Conservation (phyloP, 2,113 vertebrate genomes). For the Grammomys surdaster region DNA sequence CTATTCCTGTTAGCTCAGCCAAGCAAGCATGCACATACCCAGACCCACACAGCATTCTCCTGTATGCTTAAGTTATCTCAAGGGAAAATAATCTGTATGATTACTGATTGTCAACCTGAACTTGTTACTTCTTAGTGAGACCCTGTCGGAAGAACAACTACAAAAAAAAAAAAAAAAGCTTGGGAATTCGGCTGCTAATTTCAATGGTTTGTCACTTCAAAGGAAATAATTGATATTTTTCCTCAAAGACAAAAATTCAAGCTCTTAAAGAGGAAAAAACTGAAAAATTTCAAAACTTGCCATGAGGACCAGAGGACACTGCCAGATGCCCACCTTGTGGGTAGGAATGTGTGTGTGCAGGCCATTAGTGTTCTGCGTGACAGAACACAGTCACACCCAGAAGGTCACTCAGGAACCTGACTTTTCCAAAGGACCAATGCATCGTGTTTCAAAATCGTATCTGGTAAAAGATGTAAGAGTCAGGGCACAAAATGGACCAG, state of each 20-base stretch:
- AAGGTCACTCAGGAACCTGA: background rate
- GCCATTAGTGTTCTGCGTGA: background rate
- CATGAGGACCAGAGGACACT: background rate
- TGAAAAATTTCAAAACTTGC: constrained; percentile 30
- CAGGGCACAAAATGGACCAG: background rate
- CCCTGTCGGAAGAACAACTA: background rate
- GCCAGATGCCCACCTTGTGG: background rate
- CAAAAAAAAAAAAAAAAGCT: background rate
- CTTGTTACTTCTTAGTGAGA: background rate
- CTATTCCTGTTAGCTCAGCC: background rate
- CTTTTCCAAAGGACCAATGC: constrained; percentile 8
- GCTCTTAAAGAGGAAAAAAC: constrained; percentile 7
- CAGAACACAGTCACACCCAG: background rate
- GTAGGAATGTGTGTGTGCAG: background rate
- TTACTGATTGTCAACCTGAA: background rate
- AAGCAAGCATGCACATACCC: background rate
- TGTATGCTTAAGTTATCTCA: background rate
- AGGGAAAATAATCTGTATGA: background rate
- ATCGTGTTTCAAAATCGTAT: background rate
- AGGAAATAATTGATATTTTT: constrained; percentile 28
- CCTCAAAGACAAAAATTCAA: constrained; percentile 9
- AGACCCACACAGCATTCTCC: background rate
- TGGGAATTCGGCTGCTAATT: background rate
- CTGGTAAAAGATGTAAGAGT: background rate
- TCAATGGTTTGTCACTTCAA: background rate